Base-by-base conservation (phyloP, 2,888 invertebrate genomes). In the Apotomis turbidana region DNA sequence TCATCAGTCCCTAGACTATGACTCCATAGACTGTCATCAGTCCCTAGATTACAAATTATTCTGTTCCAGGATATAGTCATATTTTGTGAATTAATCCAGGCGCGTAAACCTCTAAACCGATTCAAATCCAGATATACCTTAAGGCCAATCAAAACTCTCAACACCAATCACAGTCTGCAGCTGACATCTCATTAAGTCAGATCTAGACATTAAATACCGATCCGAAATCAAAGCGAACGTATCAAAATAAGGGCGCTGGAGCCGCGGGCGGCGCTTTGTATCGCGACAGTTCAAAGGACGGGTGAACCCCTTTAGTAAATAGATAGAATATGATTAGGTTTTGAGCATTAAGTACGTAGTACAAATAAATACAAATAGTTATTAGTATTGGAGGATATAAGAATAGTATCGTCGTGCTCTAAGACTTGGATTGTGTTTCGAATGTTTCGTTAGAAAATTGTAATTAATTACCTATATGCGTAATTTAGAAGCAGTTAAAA, bases 181-280 rank as follows among this genome's bases (percentile, higher is more conserved):
- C 6, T 44, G 55, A 55, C 64, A 44, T 64, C 55, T 63, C 44
- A 64, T 64, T 64, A 64, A 27, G 8, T 9, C n/a, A 44, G 12
- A 64, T 27, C 55, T n/a, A n/a, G 54, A 64, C 41, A 46, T 64
- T 46, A 64, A 55, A 64, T 55, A 55, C 64, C 64, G 44, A 66
- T 66, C 57, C 27, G 46, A 27, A 66, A 66, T 57, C 57, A 66
- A 55, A 66, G 55, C 36, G 3, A 44, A 8, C 9, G 38, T 61
- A 61, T 64, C 8, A 1, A 46, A 54, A 66, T 46, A 46, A 46
- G 12, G 44, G 5, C 38, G 49, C 49, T 49, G 3, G 5, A 5
- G 36, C 55, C 46, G 12, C 46, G 8, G 57, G 55, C 55, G 15
- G 12, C n/a, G 46, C 66, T 57, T 66, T 66, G 57, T 66, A 44